Evolutionary conservation across 2,888 invertebrate species (phyloP).

Genomic region (Horisme vitalbata): DNA sequence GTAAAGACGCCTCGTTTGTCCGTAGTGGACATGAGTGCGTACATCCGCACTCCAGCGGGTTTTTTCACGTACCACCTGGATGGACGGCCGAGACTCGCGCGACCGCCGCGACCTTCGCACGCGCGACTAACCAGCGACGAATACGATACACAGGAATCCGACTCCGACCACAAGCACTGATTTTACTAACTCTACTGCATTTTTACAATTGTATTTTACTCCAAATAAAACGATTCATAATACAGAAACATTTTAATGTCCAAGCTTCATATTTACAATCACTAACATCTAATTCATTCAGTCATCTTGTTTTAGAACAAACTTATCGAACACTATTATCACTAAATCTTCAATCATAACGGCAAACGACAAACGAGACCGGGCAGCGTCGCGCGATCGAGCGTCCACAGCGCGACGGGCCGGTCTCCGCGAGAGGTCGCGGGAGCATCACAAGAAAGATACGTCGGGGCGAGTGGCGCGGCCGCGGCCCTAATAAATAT

Average conservation of each 20-base stretch:
- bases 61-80: constrained; percentile 8
- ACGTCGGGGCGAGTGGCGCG: constrained; percentile 52
- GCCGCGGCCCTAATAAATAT: constrained; percentile 71
- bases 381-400: constrained; percentile 17
- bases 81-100: constrained; percentile 40
- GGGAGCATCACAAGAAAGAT: constrained; percentile 59
- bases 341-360: constrained; percentile 77
- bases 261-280: constrained; percentile 81
- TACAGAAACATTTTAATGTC: constrained; percentile 79
- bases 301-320: constrained; percentile 77
- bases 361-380: constrained; percentile 74
- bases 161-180: constrained; percentile 45
- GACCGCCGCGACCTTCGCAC: constrained; percentile 49
- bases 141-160: constrained; percentile 70
- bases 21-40: constrained; percentile 69
- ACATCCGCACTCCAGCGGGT: constrained; percentile 55
- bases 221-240: constrained; percentile 60
- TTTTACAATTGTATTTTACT: constrained; percentile 4
- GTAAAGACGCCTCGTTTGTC: constrained; percentile 67
- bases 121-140: constrained; percentile 67
- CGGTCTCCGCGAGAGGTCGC: constrained; percentile 41
- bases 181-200: background rate
- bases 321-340: constrained; percentile 80
- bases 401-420: constrained; percentile 12
- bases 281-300: constrained; percentile 79